Conservation (phyloP, 2,797 vertebrate genomes). For the Hemibagrus guttatus region DNA sequence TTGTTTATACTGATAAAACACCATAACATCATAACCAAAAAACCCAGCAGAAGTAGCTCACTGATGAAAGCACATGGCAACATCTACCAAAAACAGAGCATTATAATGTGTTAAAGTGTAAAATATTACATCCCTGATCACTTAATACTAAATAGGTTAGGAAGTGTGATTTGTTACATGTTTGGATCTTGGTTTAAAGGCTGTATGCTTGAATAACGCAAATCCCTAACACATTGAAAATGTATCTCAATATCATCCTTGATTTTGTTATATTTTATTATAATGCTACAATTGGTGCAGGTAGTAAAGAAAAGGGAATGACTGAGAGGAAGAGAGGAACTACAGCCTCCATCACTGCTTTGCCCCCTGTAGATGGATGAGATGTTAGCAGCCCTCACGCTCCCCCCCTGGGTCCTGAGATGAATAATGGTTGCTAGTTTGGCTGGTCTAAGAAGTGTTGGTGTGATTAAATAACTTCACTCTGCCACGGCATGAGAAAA, state of each 20-base stretch:
- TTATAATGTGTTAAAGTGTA: no score
- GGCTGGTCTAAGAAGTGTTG: conserved; percentile 72
- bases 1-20: no score
- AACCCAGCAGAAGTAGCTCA: not conserved
- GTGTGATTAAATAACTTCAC: conserved; percentile 82
- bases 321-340: not conserved
- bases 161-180: not conserved
- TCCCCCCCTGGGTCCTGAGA: conserved; percentile 66
- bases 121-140: not conserved
- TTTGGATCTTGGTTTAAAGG: not conserved
- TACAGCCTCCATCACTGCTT: conserved; percentile 39
- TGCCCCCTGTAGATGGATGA: conserved; percentile 73
- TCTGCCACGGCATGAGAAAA: conserved; percentile 74
- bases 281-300: not conserved
- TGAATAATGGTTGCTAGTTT: conserved; percentile 81
- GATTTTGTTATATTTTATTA: not conserved
- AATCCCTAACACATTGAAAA: not conserved
- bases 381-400: conserved; percentile 61
- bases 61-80: not conserved
- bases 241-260: not conserved
- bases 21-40: not conserved
- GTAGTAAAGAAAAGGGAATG: not conserved
- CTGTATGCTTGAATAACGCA: not conserved
- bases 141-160: not conserved
- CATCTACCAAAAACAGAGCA: not conserved